phyloP scores from a whole-genome alignment of 2,113 vertebrate genomes.

The Sus scrofa region T2T-Sscrofa CM000824.6:34539001-34539500 shows the following conservation, averaged over 20 bases:
- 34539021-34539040: not conserved
- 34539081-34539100: not conserved
- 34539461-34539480: slow-evolving; percentile 51
- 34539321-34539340: slow-evolving; percentile 33
- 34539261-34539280: not conserved
- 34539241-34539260: not conserved
- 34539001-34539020: not conserved
- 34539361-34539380: not conserved
- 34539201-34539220: not conserved
- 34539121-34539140: not conserved
- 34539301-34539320: slow-evolving; percentile 48
- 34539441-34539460: not conserved
- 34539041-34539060: not conserved
- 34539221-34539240: not conserved
- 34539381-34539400: not conserved
- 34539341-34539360: not conserved
- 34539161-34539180: not conserved
- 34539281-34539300: not conserved
- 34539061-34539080: not conserved
- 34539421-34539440: not conserved
- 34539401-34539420: not conserved
- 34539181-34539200: not conserved
- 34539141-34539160: not conserved
- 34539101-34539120: slow-evolving; percentile 10
- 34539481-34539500: not conserved